phyloP scores from a whole-genome alignment of 2,888 invertebrate species.

The Latheticus oryzae region DNA sequence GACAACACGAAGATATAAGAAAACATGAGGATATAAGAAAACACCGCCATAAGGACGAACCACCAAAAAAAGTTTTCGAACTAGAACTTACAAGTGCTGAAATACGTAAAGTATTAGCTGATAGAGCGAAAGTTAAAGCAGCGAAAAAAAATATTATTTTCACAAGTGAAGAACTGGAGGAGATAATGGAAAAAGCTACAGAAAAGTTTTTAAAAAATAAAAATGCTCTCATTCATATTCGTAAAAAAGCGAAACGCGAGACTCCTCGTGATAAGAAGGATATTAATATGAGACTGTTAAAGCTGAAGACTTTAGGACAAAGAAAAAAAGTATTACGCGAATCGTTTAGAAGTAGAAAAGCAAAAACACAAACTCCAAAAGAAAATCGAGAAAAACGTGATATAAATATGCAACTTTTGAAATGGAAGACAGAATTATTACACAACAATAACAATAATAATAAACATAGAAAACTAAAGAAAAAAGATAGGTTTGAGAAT shows the following conservation, averaged over 20 bases:
- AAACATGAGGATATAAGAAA: constrained; percentile 34
- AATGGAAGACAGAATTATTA: constrained; percentile 46
- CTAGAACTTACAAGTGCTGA: constrained; percentile 53
- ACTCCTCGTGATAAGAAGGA: constrained; percentile 41
- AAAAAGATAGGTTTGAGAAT: constrained; percentile 35
- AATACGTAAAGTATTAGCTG: constrained; percentile 56
- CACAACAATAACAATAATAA: constrained; percentile 25
- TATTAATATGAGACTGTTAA: constrained; percentile 48
- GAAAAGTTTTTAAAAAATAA: constrained; percentile 48
- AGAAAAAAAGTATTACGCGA: constrained; percentile 12
- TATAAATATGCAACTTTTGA: constrained; percentile 58
- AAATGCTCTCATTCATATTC: constrained; percentile 36
- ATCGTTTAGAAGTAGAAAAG: constrained; percentile 1
- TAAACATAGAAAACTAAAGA: constrained; percentile 34
- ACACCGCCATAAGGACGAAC: constrained; percentile 31
- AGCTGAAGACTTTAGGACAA: constrained; percentile 21
- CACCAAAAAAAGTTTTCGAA: constrained; percentile 30
- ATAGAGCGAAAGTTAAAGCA: constrained; percentile 56
- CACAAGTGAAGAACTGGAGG: constrained; percentile 56
- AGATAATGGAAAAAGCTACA: constrained; percentile 54
- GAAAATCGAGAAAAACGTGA: constrained; percentile 48
- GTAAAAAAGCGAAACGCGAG: constrained; percentile 13
- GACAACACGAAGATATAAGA: constrained; percentile 1
- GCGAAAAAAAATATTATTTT: constrained; percentile 53
- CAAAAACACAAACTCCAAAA: constrained; percentile 11